Evolutionary conservation across 2,113 vertebrate genomes (phyloP).

Genomic region (Fregetta grallaria): DNA sequence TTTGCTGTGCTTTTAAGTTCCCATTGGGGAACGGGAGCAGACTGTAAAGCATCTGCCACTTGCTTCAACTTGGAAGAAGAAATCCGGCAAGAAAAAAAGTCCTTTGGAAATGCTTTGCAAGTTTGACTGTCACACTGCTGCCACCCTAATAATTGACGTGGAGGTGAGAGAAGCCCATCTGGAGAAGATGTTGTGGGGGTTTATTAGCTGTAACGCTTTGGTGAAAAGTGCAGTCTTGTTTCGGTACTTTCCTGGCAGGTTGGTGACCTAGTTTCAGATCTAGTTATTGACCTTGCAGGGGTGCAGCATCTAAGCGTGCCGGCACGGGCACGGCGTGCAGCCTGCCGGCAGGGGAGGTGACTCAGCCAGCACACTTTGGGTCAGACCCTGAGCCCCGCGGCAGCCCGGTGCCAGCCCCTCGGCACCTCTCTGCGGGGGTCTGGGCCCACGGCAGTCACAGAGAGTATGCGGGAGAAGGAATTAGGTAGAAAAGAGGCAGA

Average conservation of each 20-base stretch:
- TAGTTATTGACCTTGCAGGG: background rate
- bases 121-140: background rate
- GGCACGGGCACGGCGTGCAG: rapidly evolving
- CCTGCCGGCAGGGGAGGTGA: rapidly evolving
- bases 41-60: background rate
- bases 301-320: background rate
- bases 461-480: background rate
- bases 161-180: background rate
- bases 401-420: background rate
- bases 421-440: background rate
- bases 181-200: background rate
- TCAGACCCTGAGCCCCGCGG: background rate
- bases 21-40: background rate
- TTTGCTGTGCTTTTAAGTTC: slow-evolving; percentile 1
- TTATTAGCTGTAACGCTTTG: background rate
- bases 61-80: slow-evolving; percentile 5
- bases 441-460: rapidly evolving
- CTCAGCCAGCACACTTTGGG: background rate
- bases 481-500: background rate
- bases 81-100: background rate
- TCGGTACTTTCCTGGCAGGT: background rate
- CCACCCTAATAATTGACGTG: background rate
- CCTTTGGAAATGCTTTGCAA: background rate
- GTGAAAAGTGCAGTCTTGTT: background rate
- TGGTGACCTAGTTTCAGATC: slow-evolving; percentile 45